Conservation (phyloP, 2,113 vertebrate species). For the human region DNA sequence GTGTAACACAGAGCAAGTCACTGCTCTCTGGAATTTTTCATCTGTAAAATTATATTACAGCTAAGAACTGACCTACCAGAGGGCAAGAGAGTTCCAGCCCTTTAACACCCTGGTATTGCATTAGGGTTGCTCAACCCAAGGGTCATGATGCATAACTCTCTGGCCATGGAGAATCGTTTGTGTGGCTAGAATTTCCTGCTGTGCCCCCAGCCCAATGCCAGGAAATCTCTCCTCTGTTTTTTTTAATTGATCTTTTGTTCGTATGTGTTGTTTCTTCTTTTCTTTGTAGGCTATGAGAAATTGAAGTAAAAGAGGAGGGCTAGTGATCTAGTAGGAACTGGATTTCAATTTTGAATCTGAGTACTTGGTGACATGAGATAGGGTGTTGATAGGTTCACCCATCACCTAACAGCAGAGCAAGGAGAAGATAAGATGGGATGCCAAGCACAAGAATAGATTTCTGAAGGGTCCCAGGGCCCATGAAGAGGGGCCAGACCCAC, state of each 20-base stretch:
- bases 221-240: background rate
- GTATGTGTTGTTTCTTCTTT: background rate
- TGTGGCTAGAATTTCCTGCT: background rate
- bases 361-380: background rate
- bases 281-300: constrained; percentile 32
- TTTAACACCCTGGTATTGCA: background rate
- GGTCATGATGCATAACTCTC: background rate
- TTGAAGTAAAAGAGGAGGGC: background rate
- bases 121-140: background rate
- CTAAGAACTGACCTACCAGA: constrained; percentile 9
- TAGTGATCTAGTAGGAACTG: background rate
- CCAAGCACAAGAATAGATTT: background rate
- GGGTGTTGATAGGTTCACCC: background rate
- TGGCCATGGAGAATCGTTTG: background rate
- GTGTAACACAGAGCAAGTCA: background rate
- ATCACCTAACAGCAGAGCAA: background rate
- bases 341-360: background rate
- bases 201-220: background rate
- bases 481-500: background rate
- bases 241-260: background rate
- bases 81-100: background rate
- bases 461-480: background rate
- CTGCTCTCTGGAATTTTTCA: constrained; percentile 53
- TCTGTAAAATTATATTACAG: constrained; percentile 19
- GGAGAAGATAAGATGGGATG: background rate